Evolutionary conservation across 2,888 invertebrate genomes (phyloP).

Genomic region (Abrostola triplasia): DNA sequence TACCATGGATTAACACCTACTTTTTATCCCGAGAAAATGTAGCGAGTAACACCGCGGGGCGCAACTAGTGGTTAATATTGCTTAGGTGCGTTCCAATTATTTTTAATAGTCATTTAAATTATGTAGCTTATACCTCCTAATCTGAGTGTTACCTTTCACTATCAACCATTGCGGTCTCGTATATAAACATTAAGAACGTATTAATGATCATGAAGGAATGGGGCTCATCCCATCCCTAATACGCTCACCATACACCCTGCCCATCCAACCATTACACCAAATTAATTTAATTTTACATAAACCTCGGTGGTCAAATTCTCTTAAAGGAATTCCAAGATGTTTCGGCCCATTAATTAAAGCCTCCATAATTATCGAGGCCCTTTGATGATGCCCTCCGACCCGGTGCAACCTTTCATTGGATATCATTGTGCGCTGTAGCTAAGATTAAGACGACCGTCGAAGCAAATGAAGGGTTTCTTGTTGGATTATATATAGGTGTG

Average conservation of each 20-base stretch:
- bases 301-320: constrained; percentile 32
- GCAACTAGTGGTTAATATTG: too few relatives aligned
- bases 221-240: neutral
- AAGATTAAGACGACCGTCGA: constrained; percentile 8
- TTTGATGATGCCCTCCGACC: constrained; percentile 47
- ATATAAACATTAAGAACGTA: too few relatives aligned
- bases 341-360: constrained; percentile 43
- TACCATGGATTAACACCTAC: too few relatives aligned
- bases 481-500: neutral
- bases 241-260: constrained; percentile 9
- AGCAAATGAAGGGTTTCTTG: constrained; percentile 1
- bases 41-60: too few relatives aligned
- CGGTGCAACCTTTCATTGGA: constrained; percentile 38
- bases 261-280: constrained; percentile 9
- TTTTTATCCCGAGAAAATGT: too few relatives aligned
- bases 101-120: too few relatives aligned
- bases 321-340: constrained; percentile 25
- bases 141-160: too few relatives aligned
- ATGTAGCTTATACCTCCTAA: too few relatives aligned
- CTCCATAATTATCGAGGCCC: constrained; percentile 26
- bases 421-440: constrained; percentile 29
- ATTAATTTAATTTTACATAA: constrained; percentile 33
- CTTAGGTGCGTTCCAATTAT: too few relatives aligned
- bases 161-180: too few relatives aligned
- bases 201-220: too few relatives aligned